These are phyloP conservation scores for Falcaria lacertinaria DNA, from an alignment of 2,888 invertebrate genomes.

Conservation along the genomic window DNA sequence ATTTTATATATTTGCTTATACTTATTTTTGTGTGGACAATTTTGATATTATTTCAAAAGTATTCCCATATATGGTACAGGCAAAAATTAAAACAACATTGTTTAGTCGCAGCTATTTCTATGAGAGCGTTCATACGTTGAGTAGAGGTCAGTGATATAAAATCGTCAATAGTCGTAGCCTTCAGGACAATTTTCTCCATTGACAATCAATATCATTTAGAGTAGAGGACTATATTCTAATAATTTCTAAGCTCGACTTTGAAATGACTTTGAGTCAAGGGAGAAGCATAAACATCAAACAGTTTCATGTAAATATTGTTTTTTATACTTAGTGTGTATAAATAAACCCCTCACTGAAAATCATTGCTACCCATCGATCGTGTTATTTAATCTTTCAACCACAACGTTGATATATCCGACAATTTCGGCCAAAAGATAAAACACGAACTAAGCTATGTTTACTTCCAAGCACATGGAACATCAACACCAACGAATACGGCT, in stretches of 20 bases:
- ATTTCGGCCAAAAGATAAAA: background rate
- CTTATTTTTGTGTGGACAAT: too few species aligned
- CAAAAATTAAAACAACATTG: too few species aligned
- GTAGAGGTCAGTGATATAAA: background rate
- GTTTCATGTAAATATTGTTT: background rate
- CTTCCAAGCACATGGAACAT: constrained; percentile 17
- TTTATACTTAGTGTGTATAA: background rate
- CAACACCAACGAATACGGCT: constrained; percentile 15
- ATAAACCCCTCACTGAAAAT: background rate
- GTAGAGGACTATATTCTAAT: background rate
- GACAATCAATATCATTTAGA: background rate
- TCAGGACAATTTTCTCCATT: too few species aligned
- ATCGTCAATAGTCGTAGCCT: too few species aligned
- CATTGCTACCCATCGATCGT: background rate
- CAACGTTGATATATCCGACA: background rate
- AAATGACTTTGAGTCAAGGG: too few species aligned
- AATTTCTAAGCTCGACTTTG: background rate
- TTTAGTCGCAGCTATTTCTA: background rate
- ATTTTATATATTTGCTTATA: too few species aligned
- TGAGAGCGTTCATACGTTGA: background rate
- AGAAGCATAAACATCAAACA: background rate
- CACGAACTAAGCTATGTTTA: background rate
- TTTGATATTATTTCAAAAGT: too few species aligned
- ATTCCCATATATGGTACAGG: too few species aligned
- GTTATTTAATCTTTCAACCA: background rate